Evolutionary conservation across 2,113 vertebrate species (phyloP), one percentile per base, ranked within the genome.

Genomic region (Oreochromis tanganicae): DNA sequence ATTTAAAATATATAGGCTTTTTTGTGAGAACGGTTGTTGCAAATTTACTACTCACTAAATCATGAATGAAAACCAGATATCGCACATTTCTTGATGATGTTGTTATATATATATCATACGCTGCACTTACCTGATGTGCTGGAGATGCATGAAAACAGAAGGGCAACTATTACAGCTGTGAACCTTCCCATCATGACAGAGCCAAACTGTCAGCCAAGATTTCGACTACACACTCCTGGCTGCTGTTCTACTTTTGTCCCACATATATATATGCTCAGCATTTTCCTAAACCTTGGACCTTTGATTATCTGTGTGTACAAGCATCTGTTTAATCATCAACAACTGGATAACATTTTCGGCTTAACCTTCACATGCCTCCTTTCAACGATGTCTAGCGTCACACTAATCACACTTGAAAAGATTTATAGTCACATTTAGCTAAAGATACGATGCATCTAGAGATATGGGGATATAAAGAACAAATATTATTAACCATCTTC

Each of bases 251-350:
- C 86, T 94, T 96, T 57, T 7, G 78, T 43, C 17, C 19, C 9
- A 29, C 9, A 29, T 9, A 5, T 6, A 10, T 4, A 5, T 38
- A 3, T 29, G 80, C 32, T 86, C 83, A 87, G 63, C 85, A 66
- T 21, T 59, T 71, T 71, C 19, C 17, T 75, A 89, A 88, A 92
- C 93, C 80, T 92, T 92, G 85, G 57, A 83, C 85, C 55, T 80
- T 86, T 46, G n/a, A 50, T 85, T 13, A 50, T 43, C 19, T 9
- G 6, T 63, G 12, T 87, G 82, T 57, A 52, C 63, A 79, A 80
- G 66, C 75, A 80, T 14, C 19, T 43, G 68, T 78, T 87, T 63
- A 93, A 92, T 92, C 82, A 94, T 91, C 48, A 89, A 92, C 90
- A 71, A 54, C 13, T n/a, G 19, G 19, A 66, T 75, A 46, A 82